These are phyloP conservation scores for Zaprionus gabonicus DNA, from an alignment of 1,140 invertebrate species.

Conservation along the genomic window DNA sequence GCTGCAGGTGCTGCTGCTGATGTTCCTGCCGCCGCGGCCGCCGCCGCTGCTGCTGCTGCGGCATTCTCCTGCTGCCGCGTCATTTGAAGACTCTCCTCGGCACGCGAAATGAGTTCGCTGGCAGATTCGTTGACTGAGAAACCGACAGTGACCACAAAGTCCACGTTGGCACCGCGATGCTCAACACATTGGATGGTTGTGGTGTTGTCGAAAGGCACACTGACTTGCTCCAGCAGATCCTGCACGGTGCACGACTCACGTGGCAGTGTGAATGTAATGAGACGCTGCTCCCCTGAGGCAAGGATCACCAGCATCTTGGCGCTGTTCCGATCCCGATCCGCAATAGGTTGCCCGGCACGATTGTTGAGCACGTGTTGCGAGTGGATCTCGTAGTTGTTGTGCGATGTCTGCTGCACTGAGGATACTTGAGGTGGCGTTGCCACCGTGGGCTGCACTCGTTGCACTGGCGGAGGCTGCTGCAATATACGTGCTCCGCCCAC, in stretches of 20 bases:
- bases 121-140: slow-evolving; percentile 81
- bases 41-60: slow-evolving; percentile 29
- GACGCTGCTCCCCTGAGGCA: slow-evolving; percentile 89
- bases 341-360: slow-evolving; percentile 66
- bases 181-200: slow-evolving; percentile 89
- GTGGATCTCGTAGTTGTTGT: slow-evolving; percentile 82
- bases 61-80: slow-evolving; percentile 68
- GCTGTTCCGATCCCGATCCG: slow-evolving; percentile 85
- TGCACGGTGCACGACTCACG: slow-evolving; percentile 92
- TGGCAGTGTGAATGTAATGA: slow-evolving; percentile 91
- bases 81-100: slow-evolving; percentile 81
- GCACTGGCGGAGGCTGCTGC: slow-evolving; percentile 7
- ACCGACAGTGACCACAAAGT: slow-evolving; percentile 90
- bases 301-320: slow-evolving; percentile 91
- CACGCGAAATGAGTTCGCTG: slow-evolving; percentile 77
- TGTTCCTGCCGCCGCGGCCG: slow-evolving; percentile 12
- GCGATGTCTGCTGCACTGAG: slow-evolving; percentile 76
- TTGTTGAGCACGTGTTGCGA: slow-evolving; percentile 81
- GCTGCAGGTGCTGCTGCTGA: slow-evolving; percentile 31
- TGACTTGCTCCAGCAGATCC: slow-evolving; percentile 90
- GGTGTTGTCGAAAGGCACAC: slow-evolving; percentile 87
- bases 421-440: slow-evolving; percentile 37
- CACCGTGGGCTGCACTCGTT: slow-evolving; percentile 12
- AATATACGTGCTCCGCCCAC: slow-evolving; percentile 1
- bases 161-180: slow-evolving; percentile 89